Conservation (phyloP, 1,140 invertebrate genomes). For the Akabosia matsudoensis region DNA sequence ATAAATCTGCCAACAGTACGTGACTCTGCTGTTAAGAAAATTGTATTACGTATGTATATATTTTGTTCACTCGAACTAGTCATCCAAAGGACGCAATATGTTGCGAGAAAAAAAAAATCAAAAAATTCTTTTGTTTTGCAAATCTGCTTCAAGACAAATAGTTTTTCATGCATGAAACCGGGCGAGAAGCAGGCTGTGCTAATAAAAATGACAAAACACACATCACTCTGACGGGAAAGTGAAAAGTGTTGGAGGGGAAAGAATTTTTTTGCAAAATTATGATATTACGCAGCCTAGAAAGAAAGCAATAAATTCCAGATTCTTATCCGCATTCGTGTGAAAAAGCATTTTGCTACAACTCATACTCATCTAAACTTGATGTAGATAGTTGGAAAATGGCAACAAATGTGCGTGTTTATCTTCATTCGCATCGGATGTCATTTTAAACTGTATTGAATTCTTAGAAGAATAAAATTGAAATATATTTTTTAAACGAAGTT, state of each 20-base stretch:
- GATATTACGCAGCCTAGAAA: neutral
- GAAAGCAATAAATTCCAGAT: constrained; percentile 1
- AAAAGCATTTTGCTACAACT: no score
- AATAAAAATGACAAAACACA: neutral
- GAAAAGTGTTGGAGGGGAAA: neutral
- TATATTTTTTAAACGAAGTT: no score
- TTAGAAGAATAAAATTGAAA: no score
- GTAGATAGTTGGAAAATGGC: neutral
- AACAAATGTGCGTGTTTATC: neutral
- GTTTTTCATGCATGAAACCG: neutral
- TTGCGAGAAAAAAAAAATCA: no score
- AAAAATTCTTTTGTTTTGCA: neutral
- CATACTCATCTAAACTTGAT: neutral
- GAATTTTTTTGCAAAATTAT: constrained; percentile 12
- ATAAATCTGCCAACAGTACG: constrained; percentile 15
- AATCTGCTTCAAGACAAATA: neutral
- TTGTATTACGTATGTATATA: no score
- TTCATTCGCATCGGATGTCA: no score
- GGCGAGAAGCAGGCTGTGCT: neutral
- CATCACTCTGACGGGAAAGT: neutral
- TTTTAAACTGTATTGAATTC: no score
- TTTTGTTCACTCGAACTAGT: no score
- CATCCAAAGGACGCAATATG: no score
- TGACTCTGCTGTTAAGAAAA: neutral
- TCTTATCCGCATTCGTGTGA: neutral